Evolutionary conservation across 2,888 invertebrate genomes (phyloP).

Genomic region (Archaeoteleia sp.): DNA sequence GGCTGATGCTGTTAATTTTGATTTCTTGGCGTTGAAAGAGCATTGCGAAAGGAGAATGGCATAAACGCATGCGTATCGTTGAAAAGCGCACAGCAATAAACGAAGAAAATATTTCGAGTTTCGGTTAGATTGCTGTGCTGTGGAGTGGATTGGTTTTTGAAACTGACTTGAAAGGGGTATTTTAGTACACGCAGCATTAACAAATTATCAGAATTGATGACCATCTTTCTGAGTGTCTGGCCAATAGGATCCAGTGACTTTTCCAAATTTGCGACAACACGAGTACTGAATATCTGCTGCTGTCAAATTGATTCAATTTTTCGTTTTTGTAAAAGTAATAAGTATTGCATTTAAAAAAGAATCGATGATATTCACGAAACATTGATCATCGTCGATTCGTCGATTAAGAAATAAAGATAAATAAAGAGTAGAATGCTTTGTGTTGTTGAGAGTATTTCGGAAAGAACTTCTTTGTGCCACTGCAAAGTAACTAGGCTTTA

Average conservation of each 20-base stretch:
- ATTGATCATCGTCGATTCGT: conserved; percentile 37
- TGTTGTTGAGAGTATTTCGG: conserved; percentile 53
- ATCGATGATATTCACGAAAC: conserved; percentile 30
- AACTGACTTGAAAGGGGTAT: conserved; percentile 72
- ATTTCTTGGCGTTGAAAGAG: conserved; percentile 71
- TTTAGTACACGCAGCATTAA: conserved; percentile 60
- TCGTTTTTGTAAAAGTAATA: conserved; percentile 7
- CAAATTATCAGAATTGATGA: conserved; percentile 36
- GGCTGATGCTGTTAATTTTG: conserved; percentile 56
- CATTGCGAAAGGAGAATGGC: conserved; percentile 74
- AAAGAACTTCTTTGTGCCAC: conserved; percentile 66
- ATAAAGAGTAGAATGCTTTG: conserved; percentile 48
- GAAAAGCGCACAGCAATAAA: conserved; percentile 71
- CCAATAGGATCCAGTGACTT: conserved; percentile 34
- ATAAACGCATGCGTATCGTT: conserved; percentile 73
- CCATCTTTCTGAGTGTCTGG: background rate
- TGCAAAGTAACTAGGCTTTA: conserved; percentile 74
- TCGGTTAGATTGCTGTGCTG: conserved; percentile 73
- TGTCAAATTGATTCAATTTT: conserved; percentile 31
- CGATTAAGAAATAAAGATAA: conserved; percentile 11
- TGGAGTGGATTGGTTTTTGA: conserved; percentile 75
- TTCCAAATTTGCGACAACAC: conserved; percentile 30
- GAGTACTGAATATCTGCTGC: conserved; percentile 52
- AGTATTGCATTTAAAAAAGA: conserved; percentile 13
- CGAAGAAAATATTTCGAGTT: conserved; percentile 62